Evolutionary conservation across 1,140 invertebrate species (phyloP).

Genomic region (Globodera ellingtonae): DNA sequence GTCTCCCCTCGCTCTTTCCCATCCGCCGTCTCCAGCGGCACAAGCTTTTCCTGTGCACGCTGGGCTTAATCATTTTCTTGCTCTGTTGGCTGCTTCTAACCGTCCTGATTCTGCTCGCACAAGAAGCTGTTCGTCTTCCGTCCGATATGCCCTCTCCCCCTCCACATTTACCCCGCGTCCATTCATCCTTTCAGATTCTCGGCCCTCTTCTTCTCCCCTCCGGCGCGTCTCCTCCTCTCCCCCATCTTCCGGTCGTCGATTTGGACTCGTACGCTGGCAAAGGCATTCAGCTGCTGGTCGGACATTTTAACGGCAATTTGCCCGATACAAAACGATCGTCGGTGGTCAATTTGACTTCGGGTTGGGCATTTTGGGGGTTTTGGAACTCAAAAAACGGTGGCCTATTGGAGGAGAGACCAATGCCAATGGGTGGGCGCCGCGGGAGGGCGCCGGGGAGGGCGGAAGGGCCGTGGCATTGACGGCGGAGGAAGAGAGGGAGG

Average conservation of each 20-base stretch:
- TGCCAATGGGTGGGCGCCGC: slow-evolving; percentile 60
- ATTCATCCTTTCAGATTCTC: background rate
- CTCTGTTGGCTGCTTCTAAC: slow-evolving; percentile 48
- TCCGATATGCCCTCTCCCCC: background rate
- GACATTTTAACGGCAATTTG: slow-evolving; percentile 64
- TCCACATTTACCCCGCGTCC: no score
- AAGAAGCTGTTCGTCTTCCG: slow-evolving; percentile 37
- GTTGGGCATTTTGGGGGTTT: slow-evolving; percentile 25
- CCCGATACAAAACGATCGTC: slow-evolving; percentile 49
- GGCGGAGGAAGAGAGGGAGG: slow-evolving; percentile 51
- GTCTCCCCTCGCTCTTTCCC: background rate
- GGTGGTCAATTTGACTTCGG: slow-evolving; percentile 49
- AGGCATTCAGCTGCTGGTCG: slow-evolving; percentile 61
- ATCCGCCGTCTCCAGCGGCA: background rate
- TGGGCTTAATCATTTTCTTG: slow-evolving; percentile 46
- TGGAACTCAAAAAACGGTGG: slow-evolving; percentile 6
- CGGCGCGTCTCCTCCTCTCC: background rate
- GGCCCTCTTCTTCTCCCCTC: background rate
- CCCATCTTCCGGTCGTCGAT: slow-evolving; percentile 12
- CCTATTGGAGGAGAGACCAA: slow-evolving; percentile 59
- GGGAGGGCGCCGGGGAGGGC: slow-evolving; percentile 48
- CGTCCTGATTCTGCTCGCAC: slow-evolving; percentile 46
- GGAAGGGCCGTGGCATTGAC: slow-evolving; percentile 51
- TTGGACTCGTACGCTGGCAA: slow-evolving; percentile 37
- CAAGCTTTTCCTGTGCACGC: slow-evolving; percentile 28